Evolutionary conservation across 1,140 invertebrate species (phyloP), one percentile per base, ranked within the genome.

Genomic region (Dolichoris vasculosae): DNA sequence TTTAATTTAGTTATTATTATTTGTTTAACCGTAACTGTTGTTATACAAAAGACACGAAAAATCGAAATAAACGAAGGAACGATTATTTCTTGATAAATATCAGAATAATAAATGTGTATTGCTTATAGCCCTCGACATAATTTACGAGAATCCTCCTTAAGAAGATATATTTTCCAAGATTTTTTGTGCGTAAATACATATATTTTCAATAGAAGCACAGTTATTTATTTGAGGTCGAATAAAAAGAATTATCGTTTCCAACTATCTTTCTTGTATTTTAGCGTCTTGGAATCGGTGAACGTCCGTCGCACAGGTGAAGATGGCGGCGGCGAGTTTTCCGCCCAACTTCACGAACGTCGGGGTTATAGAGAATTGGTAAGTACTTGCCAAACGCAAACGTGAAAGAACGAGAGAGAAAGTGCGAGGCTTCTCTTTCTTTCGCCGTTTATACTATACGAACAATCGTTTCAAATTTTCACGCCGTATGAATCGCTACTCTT

Each of bases 301-400:
- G 87, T 90, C 87, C 90, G 88, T 89, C 89, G 90, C 89, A 87
- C 91, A 89, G 89, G 90, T 40, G 79, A 43, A 83, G 88, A 93
- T 93, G 92, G 92, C 92, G 89, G 90, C 91, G 90, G 91, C 92
- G 89, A 93, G 91, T 89, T 93, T 93, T 89, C 91, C 92, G 80
- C 91, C 91, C 80, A 92, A 91, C 89, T 93, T 93, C 87, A 89
- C 90, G 76, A 93, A 92, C 91, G 92, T 93, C 88, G 90, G 91
- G 89, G 90, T 93, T 84, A 90, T 93, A 83, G 92, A 93, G 88
- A 93, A 93, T 89, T 92, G 92, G 92, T 93, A 87, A 93, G 92
- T 93, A 73, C 51, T 71, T 55, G 32, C 23, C 35, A 77, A 77
- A 76, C 73, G 20, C 71, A 43, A 83, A 64, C 55, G 64, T 26